Evolutionary conservation across 1,140 invertebrate species (phyloP).

Genomic region (Drusus annulatus): DNA sequence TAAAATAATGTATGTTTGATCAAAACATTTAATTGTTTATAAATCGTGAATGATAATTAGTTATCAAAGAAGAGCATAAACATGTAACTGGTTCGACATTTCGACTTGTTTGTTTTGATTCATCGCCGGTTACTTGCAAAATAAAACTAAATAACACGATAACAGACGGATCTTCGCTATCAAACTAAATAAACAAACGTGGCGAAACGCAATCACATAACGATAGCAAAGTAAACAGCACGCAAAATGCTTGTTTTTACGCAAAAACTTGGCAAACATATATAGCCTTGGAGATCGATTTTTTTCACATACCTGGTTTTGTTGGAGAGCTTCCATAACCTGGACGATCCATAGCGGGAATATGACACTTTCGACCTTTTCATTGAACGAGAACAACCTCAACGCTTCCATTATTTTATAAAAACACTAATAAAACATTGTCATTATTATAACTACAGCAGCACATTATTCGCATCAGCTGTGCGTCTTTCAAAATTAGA

Average conservation of each 20-base stretch:
- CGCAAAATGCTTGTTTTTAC: constrained; percentile 30
- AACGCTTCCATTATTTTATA: constrained; percentile 38
- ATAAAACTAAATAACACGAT: too few relatives aligned
- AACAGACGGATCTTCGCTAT: too few relatives aligned
- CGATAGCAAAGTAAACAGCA: constrained; percentile 3
- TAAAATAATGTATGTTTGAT: too few relatives aligned
- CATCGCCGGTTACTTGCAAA: too few relatives aligned
- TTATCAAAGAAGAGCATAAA: too few relatives aligned
- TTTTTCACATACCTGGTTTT: constrained; percentile 46
- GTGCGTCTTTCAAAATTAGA: constrained; percentile 51
- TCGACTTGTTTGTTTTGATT: too few relatives aligned
- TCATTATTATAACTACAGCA: constrained; percentile 11
- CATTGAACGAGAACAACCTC: constrained; percentile 34
- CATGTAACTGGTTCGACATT: too few relatives aligned
- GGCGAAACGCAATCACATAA: background rate
- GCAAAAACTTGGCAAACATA: constrained; percentile 51
- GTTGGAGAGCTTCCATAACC: constrained; percentile 34
- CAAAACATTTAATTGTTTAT: too few relatives aligned
- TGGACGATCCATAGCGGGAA: constrained; percentile 23
- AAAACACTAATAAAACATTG: constrained; percentile 34
- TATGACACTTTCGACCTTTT: constrained; percentile 29
- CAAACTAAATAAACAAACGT: background rate
- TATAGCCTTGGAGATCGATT: constrained; percentile 49
- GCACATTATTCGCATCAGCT: constrained; percentile 43
- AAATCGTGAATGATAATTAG: too few relatives aligned